These are phyloP conservation scores for Etheostoma perlongum DNA, from an alignment of 2,797 vertebrate species.

Conservation along the genomic window DNA sequence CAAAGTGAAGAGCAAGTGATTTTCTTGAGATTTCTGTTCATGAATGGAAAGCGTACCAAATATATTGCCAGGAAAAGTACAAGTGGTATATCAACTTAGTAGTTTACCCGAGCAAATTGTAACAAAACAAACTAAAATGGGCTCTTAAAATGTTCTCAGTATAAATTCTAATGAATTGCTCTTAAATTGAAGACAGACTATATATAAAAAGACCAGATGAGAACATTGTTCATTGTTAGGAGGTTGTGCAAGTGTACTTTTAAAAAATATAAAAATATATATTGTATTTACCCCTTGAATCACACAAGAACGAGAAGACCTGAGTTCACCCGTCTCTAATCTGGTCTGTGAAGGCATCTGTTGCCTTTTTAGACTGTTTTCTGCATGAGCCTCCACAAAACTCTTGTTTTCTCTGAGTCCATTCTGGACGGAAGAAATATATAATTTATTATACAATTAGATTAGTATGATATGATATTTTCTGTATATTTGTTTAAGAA, in stretches of 20 bases:
- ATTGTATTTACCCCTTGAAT: not conserved
- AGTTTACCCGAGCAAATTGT: not conserved
- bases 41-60: not conserved
- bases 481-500: too few species aligned
- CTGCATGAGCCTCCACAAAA: not conserved
- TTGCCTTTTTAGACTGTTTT: conserved; percentile 21
- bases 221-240: not conserved
- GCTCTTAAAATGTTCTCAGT: not conserved
- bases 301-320: conserved; percentile 2
- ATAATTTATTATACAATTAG: too few species aligned
- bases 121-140: not conserved
- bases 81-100: not conserved
- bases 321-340: conserved; percentile 23
- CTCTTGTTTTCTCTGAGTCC: conserved; percentile 9
- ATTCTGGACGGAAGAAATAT: conserved; percentile 12
- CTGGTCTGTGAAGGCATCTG: conserved; percentile 25
- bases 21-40: conserved; percentile 16
- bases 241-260: not conserved
- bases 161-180: not conserved
- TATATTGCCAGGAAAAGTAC: not conserved
- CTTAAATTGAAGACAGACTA: not conserved
- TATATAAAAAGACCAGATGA: not conserved
- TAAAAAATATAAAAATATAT: not conserved
- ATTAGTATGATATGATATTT: too few species aligned
- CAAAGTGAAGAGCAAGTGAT: conserved; percentile 25